Conservation (phyloP, 2,888 invertebrate genomes). For the Idaea straminata region DNA sequence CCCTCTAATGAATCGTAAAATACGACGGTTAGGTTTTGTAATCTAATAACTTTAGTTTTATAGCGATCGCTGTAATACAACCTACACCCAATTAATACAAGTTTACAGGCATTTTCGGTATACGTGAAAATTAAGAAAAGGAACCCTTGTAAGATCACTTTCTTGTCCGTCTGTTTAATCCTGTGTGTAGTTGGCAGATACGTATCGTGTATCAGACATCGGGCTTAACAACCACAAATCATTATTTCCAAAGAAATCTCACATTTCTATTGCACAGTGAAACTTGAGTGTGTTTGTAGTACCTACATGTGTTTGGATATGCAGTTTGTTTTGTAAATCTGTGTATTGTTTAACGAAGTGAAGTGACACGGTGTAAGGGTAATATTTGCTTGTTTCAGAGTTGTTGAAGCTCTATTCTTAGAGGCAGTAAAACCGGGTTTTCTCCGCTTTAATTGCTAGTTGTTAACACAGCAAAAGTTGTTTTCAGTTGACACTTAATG, state of each 20-base stretch:
- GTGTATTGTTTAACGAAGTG: slow-evolving; percentile 31
- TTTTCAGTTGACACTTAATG: slow-evolving; percentile 26
- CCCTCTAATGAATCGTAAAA: too few relatives aligned
- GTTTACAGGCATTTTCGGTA: too few relatives aligned
- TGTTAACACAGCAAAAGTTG: slow-evolving; percentile 7
- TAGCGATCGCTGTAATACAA: too few relatives aligned
- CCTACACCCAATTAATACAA: too few relatives aligned
- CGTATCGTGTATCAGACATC: slow-evolving; percentile 53
- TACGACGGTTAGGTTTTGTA: too few relatives aligned
- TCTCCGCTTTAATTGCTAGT: neutral
- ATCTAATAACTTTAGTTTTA: too few relatives aligned
- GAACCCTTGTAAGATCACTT: too few relatives aligned
- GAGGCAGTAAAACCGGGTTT: neutral
- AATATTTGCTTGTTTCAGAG: too few relatives aligned
- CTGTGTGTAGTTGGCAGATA: slow-evolving; percentile 37
- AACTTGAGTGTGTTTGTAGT: slow-evolving; percentile 44
- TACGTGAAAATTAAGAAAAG: too few relatives aligned
- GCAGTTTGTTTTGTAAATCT: slow-evolving; percentile 32
- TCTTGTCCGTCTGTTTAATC: too few relatives aligned
- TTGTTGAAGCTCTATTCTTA: neutral
- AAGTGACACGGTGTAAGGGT: slow-evolving; percentile 9
- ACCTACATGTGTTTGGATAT: slow-evolving; percentile 37
- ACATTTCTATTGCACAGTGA: slow-evolving; percentile 33
- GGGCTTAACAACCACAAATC: slow-evolving; percentile 58
- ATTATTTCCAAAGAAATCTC: slow-evolving; percentile 37